Conservation (phyloP, 2,888 invertebrate genomes). For the Aspidapion aeneum region DNA sequence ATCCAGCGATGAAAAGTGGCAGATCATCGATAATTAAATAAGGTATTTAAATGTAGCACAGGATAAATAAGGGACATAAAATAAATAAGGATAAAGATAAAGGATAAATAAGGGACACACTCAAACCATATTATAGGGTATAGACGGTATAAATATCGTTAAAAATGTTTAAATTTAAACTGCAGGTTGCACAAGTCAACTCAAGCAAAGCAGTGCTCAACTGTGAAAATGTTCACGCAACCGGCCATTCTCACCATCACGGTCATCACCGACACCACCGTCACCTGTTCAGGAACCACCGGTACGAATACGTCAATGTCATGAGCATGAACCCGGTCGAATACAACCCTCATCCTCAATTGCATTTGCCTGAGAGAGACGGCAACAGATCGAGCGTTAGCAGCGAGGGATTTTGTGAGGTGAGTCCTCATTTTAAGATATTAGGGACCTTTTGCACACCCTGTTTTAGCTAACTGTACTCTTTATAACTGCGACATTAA, state of each 20-base stretch:
- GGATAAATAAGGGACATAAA: too few species aligned
- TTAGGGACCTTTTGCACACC: too few species aligned
- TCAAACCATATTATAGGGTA: too few species aligned
- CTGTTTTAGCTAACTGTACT: too few species aligned
- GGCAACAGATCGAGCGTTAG: conserved; percentile 91
- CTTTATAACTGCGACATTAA: too few species aligned
- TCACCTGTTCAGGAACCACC: conserved; percentile 45
- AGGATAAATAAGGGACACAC: too few species aligned
- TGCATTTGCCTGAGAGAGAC: conserved; percentile 56
- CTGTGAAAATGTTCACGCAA: conserved; percentile 55
- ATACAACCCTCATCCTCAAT: conserved; percentile 36
- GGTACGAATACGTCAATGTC: conserved; percentile 49
- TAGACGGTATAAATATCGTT: too few species aligned
- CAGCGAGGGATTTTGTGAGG: conserved; percentile 96
- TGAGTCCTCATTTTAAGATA: conserved; percentile 20
- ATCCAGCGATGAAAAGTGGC: too few species aligned
- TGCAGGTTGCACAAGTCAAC: conserved; percentile 53
- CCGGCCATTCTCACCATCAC: conserved; percentile 41
- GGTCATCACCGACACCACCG: conserved; percentile 50
- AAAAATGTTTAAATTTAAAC: too few species aligned
- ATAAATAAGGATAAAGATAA: too few species aligned
- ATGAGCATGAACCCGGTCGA: conserved; percentile 44
- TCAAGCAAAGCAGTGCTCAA: conserved; percentile 82
- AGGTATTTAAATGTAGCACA: too few species aligned
- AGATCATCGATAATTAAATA: too few species aligned